Evolutionary conservation across 1,140 invertebrate genomes (phyloP).

Genomic region (Hetaerina americana): DNA sequence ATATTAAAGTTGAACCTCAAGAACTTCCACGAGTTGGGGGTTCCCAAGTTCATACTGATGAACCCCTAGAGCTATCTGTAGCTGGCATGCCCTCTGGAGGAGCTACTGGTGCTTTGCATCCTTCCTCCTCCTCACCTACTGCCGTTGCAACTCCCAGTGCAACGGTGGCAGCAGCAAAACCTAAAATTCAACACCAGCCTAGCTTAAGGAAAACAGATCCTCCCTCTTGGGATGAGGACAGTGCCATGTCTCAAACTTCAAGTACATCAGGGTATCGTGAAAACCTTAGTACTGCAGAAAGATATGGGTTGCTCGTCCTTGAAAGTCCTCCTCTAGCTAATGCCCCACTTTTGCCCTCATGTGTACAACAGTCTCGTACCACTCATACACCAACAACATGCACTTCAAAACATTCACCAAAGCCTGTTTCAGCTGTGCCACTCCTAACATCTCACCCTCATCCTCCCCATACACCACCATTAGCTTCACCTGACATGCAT

Average conservation of each 20-base stretch:
- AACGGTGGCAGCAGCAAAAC: constrained; percentile 33
- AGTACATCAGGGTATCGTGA: constrained; percentile 67
- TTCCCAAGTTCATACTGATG: constrained; percentile 18
- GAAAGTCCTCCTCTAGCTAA: constrained; percentile 21
- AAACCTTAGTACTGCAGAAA: constrained; percentile 41
- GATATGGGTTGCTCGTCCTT: constrained; percentile 31
- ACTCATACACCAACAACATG: constrained; percentile 11
- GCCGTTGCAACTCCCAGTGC: constrained; percentile 19
- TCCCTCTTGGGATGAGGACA: constrained; percentile 63
- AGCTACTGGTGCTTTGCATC: constrained; percentile 20
- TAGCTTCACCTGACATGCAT: constrained; percentile 43
- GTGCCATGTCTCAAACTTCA: constrained; percentile 50
- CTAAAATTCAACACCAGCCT: constrained; percentile 10
- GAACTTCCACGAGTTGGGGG: constrained; percentile 28
- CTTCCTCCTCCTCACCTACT: constrained; percentile 4
- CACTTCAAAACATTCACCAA: constrained; percentile 38
- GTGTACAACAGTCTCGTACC: constrained; percentile 17
- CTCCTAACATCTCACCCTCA: background rate
- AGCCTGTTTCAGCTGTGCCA: constrained; percentile 18
- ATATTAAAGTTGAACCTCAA: constrained; percentile 33
- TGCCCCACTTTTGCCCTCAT: constrained; percentile 23
- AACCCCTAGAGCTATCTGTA: constrained; percentile 14
- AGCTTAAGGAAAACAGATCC: constrained; percentile 19
- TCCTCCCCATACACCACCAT: constrained; percentile 28
- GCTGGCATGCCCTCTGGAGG: constrained; percentile 24